A percentile compares a stretch with the other conserved stretches of the same genome.
These are phyloP conservation scores for Chaetoderma sp. DNA, from an alignment of 2,888 invertebrate genomes.

Conservation along the genomic window DNA sequence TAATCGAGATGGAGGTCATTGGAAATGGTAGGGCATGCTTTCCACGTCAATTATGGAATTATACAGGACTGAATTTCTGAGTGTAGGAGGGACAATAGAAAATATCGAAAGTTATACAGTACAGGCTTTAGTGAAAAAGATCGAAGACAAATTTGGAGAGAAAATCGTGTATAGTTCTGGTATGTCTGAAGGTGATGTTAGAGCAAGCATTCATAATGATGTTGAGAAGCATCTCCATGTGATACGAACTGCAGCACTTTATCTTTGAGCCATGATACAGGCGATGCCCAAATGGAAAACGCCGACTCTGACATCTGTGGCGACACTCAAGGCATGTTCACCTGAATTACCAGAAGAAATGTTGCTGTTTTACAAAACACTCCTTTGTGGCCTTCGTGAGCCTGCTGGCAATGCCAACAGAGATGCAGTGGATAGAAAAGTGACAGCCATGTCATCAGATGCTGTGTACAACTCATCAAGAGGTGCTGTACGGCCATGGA, in stretches of 20 bases:
- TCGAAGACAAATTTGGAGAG: neutral
- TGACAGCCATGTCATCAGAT: constrained; percentile 9
- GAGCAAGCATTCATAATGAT: neutral
- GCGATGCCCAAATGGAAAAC: neutral
- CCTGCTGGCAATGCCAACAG: constrained; percentile 7
- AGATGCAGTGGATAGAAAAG: neutral
- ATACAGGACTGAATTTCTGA: neutral
- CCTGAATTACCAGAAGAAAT: neutral
- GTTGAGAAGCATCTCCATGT: neutral
- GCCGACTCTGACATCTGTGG: neutral
- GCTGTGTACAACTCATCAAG: constrained; percentile 9
- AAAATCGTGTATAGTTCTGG: neutral
- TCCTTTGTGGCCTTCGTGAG: neutral
- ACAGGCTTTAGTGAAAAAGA: neutral
- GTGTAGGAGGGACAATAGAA: neutral
- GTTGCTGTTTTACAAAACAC: neutral
- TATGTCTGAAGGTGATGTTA: neutral
- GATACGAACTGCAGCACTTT: no score
- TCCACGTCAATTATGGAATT: no score
- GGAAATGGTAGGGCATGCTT: neutral
- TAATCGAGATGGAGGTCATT: neutral
- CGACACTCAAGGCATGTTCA: neutral
- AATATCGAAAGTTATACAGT: neutral
- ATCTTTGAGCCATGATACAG: neutral
- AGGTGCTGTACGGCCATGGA: constrained; percentile 15